Evolutionary conservation across 2,113 vertebrate species (phyloP), one percentile per base, ranked within the genome.

Genomic region (Sitta europaea): DNA sequence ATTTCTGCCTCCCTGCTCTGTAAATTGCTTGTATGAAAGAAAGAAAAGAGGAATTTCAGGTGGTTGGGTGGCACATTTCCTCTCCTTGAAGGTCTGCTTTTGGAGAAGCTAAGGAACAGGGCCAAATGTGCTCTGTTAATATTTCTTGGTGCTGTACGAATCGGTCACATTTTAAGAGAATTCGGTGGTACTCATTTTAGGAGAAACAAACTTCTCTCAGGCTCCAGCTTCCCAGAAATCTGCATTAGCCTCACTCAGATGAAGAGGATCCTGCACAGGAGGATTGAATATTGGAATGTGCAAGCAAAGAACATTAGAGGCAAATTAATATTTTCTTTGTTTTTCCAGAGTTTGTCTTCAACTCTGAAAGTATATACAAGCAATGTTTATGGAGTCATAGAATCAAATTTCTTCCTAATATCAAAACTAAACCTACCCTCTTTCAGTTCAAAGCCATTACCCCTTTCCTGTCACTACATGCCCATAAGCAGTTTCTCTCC

Each of bases 361-460:
- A 35, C 2, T 66, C 74, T 66, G 10, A 9, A 94, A 77, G 21
- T 35, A 45, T 23, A 51, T 35, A 27, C 3, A 67, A 36, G 21
- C 19, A 78, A 33, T 15, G 78, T 75, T 47, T 29, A 29, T 8
- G 18, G 24, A 51, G 12, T 24, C 15, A 66, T 3, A n/a, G 28
- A 66, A 59, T 36, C 43, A 73, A n/a, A 59, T 58, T 25, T 74
- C 19, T 58, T 58, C 36, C 38, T 24, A 66, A n/a, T 51, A 24
- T 21, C 33, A 38, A 58, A 65, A 14, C 36, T 51, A 51, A 73
- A 58, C 12, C 8, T 29, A 45, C 15, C 10, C 19, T 45, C 19
- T 47, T 47, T 47, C 51, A 58, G 6, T 43, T 35, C 0, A 0
- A 73, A 27, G 23, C 7, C 11, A 40, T 36, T 51, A 5, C 1